Evolutionary conservation across 2,888 invertebrate genomes (phyloP).

Genomic region (Bombylius major): DNA sequence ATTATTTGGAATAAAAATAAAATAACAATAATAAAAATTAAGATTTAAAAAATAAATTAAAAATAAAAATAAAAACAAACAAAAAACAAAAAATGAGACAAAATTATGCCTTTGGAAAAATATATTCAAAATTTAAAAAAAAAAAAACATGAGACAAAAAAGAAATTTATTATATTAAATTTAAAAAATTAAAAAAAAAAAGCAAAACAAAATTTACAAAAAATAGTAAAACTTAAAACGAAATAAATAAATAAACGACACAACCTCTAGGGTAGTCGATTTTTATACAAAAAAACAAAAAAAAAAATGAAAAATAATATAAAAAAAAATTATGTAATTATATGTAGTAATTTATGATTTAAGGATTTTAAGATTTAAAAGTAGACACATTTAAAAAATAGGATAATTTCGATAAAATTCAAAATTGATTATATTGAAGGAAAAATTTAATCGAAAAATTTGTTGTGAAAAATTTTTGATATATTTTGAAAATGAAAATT

Average conservation of each 20-base stretch:
- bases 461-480: too few species aligned
- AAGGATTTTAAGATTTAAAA: too few species aligned
- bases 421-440: too few species aligned
- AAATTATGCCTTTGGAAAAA: conserved; percentile 12
- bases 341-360: too few species aligned
- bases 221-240: background rate
- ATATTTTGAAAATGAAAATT: too few species aligned
- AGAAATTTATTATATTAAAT: conserved; percentile 4
- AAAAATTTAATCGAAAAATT: too few species aligned
- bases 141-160: background rate
- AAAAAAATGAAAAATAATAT: conserved; percentile 1
- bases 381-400: too few species aligned
- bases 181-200: conserved; percentile 6
- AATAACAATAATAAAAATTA: conserved; percentile 4
- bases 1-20: conserved; percentile 8
- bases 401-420: too few species aligned
- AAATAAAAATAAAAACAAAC: conserved; percentile 3
- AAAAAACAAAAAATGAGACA: conserved; percentile 9
- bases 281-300: conserved; percentile 5
- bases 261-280: conserved; percentile 15
- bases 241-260: conserved; percentile 7
- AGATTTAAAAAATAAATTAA: background rate
- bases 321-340: background rate
- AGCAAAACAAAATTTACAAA: conserved; percentile 8
- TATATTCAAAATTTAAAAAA: conserved; percentile 13